phyloP scores from a whole-genome alignment of 64 coral and sea anemone genomes.

The Pocillopora damicornis region DNA sequence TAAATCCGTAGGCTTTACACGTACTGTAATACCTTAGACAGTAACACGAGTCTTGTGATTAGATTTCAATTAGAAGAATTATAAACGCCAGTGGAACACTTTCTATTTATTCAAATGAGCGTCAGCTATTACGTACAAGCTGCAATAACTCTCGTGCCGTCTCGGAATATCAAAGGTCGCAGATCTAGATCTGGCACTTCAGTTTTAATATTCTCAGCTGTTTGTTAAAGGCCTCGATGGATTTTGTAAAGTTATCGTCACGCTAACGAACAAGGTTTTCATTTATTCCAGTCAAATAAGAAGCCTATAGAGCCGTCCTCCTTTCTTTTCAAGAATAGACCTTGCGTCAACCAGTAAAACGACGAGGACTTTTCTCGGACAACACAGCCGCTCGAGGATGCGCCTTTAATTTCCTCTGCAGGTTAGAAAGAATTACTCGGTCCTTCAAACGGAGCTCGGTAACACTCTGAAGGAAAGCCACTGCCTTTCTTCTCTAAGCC shows the following conservation, averaged over 20 bases:
- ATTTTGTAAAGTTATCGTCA: neutral
- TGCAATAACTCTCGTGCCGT: neutral
- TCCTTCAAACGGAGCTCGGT: neutral
- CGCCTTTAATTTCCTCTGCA: neutral
- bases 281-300: neutral
- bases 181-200: too few relatives aligned
- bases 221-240: too few relatives aligned
- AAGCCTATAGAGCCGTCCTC: neutral
- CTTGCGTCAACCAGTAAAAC: neutral
- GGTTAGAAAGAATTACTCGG: too few relatives aligned
- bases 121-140: neutral
- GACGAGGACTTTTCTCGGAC: neutral
- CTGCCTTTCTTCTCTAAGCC: neutral
- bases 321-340: neutral
- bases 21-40: neutral
- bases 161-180: conserved; percentile 21
- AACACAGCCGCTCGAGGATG: neutral
- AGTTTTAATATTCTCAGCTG: too few relatives aligned
- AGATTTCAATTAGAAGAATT: neutral
- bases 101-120: neutral
- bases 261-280: neutral
- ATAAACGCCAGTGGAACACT: neutral
- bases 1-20: neutral
- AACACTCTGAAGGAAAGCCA: neutral
- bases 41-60: neutral